Evolutionary conservation across 2,113 vertebrate genomes (phyloP).

Genomic region (Muscicapa adusta): DNA sequence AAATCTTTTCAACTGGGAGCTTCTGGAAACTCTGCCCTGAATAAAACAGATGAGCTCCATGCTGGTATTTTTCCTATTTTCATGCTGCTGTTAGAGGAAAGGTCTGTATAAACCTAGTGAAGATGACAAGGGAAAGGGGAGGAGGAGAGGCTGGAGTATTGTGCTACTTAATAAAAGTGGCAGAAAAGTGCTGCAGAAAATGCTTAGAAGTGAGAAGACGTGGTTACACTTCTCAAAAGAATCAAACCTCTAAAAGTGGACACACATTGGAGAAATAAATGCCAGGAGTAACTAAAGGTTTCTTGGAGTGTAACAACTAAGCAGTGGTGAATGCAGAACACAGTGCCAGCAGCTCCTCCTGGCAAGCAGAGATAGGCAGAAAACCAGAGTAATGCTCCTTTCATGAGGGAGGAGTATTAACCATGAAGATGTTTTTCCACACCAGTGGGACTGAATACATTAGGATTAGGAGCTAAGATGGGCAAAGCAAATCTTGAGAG

Average conservation of each 20-base stretch:
- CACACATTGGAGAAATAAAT: neutral
- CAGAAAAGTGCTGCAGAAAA: neutral
- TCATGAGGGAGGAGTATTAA: neutral
- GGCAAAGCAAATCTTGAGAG: slow-evolving; percentile 42
- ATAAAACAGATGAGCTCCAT: neutral
- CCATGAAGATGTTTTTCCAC: slow-evolving; percentile 23
- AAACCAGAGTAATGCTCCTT: neutral
- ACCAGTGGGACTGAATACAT: slow-evolving; percentile 7
- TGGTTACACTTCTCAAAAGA: neutral
- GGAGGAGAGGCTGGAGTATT: neutral
- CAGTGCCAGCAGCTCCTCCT: neutral
- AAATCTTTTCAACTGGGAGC: neutral
- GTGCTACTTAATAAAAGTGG: neutral
- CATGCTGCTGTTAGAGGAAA: neutral
- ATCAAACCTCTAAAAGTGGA: neutral
- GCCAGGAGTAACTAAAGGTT: neutral
- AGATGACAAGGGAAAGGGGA: neutral
- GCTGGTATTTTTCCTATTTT: neutral
- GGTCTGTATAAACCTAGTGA: neutral
- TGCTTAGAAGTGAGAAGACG: neutral
- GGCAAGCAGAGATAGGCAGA: neutral
- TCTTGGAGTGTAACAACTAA: neutral
- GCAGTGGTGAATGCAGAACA: neutral
- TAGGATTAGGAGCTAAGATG: slow-evolving; percentile 33
- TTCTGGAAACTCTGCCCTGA: neutral